Evolutionary conservation across 2,888 invertebrate genomes (phyloP), one percentile per base, ranked within the genome.

Genomic region (Liopterus haemorrhoidalis): DNA sequence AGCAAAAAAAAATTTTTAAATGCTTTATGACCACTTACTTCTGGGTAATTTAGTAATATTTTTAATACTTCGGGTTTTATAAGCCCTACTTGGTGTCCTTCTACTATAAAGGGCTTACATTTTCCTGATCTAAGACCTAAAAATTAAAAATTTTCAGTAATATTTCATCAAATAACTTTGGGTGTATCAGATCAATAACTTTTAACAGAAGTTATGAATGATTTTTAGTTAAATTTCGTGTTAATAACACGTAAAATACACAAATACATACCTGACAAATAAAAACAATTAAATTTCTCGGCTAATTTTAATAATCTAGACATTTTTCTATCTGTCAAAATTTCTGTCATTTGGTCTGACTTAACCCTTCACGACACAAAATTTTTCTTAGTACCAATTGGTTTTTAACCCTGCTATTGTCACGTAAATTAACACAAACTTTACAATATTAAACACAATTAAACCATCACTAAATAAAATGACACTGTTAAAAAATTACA

Each of bases 241-340:
- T 28, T n/a, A n/a, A n/a, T n/a, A n/a, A n/a, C n/a, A n/a, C n/a
- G n/a, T n/a, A n/a, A n/a, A n/a, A 15, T 40, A 39, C 28, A 47
- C 18, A 11, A 32, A 41, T 51, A 63, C 70, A 73, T 70, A 88
- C 89, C 89, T 76, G 84, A 78, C 72, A 90, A 70, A 70, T 89
- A 89, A 70, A 90, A 90, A 74, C 85, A 85, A 72, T 90, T 90
- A 71, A 88, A 89, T 75, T 85, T 86, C 66, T 84, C 81, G 49
- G 89, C 88, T 67, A 89, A 76, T 72, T 82, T 82, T 62, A 87
- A 71, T 62, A 88, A 74, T 64, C 77, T 74, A 65, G 82, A 81
- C 73, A 81, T 76, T 60, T 70, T 69, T 59, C 64, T 62, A 54
- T 66, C 67, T n/a, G n/a, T n/a, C n/a, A n/a, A n/a, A n/a, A n/a